Evolutionary conservation across 2,113 vertebrate species (phyloP), one percentile per base, ranked within the genome.

Genomic region (Gallinago media): DNA sequence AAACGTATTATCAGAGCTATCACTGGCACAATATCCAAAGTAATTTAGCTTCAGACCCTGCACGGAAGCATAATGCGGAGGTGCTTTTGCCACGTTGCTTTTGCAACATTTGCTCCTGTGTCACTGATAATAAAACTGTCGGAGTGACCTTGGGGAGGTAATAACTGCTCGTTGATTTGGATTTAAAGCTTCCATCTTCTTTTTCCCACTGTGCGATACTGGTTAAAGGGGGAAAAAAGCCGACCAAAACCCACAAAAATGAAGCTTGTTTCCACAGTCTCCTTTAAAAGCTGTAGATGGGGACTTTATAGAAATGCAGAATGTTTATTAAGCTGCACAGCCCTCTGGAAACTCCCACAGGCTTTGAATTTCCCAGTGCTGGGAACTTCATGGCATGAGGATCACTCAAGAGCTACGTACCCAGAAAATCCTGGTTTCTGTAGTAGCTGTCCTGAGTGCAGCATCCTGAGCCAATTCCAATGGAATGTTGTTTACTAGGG

Each of bases 141-240:
- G 1, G 74, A 85, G 55, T 31, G 94, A 97, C 94, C 96, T 96
- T 96, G 92, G 44, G 36, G 54, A 96, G 73, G 88, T 85, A 92
- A 92, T 94, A 94, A 91, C 91, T 72, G 58, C 62, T 91, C 56
- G 54, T 79, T 92, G 91, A 91, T 96, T 92, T 92, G 92, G 83
- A 92, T 90, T 91, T 91, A 89, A 95, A 88, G 62, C 25, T 89
- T 87, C 84, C 49, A 52, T 25, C 58, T 58, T 68, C 68, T 50
- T 96, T 86, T 87, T 75, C 56, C 31, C 5, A n/a, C 31, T 46
- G 23, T 61, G 56, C 50, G 52, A 32, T 72, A 66, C 68, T 89
- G 94, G 80, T 79, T 85, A 73, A 82, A 81, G 40, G 40, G 21
- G 21, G 83, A 88, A 58, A 63, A 52, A 27, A 29, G 31, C 18